phyloP scores from a whole-genome alignment of 2,888 invertebrate species.

The Patella pellucida region DNA sequence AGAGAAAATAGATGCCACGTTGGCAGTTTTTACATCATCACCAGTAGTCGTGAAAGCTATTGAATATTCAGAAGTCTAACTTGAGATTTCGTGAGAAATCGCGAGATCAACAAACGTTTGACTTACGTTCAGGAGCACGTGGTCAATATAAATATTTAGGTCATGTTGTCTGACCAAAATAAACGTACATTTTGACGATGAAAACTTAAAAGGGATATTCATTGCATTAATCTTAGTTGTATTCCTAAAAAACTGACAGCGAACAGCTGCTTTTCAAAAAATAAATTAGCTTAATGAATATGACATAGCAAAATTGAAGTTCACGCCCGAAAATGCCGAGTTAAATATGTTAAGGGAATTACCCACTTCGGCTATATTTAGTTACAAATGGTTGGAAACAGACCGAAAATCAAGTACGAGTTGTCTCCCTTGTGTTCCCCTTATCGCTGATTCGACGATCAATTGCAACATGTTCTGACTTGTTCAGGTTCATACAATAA shows the following conservation, averaged over 20 bases:
- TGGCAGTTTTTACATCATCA: neutral
- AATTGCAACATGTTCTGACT: conserved; percentile 9
- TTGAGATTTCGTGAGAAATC: no score
- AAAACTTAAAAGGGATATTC: no score
- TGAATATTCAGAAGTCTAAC: no score
- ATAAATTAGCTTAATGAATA: neutral
- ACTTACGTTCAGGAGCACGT: no score
- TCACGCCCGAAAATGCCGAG: conserved; percentile 4
- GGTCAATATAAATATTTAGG: no score
- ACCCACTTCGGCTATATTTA: conserved; percentile 19
- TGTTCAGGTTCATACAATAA: neutral
- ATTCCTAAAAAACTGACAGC: no score
- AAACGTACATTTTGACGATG: no score
- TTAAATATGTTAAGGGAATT: conserved; percentile 14
- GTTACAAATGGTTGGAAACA: conserved; percentile 17
- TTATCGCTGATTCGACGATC: neutral
- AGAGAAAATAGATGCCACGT: neutral
- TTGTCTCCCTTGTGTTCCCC: conserved; percentile 18
- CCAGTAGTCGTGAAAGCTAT: no score
- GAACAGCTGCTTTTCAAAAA: no score
- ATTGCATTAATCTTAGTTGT: no score
- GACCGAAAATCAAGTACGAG: neutral
- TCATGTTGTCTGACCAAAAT: no score
- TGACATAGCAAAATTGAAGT: conserved; percentile 21
- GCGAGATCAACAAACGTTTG: no score